Evolutionary conservation across 2,888 invertebrate genomes (phyloP), one percentile per base, ranked within the genome.

Genomic region (Lasioglossum leucozonium): DNA sequence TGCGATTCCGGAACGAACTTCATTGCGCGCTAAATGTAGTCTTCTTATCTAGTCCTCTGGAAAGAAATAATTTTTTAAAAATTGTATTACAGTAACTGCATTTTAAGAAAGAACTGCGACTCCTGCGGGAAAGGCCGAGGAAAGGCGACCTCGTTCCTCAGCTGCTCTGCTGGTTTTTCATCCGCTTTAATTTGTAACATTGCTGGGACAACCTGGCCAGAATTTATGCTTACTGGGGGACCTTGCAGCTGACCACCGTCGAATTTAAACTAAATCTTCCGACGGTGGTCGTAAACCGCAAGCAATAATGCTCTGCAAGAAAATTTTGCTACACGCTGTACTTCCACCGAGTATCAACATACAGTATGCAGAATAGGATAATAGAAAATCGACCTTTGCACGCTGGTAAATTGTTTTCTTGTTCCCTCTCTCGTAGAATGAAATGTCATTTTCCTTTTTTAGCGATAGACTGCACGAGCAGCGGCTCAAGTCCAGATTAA

Each of bases 121-220:
- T 34, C 26, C 76, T 6, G 26, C 13, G 30, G 65, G 40, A 37
- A 0, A 10, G 26, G 10, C n/a, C 58, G 10, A 42, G 73, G 69
- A 73, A 77, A 69, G 51, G 67, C 30, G 22, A 4, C 44, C 18
- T 65, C 30, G 16, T 72, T 47, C 44, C 73, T 73, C 77, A 26
- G 34, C 55, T 58, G 37, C 13, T 18, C 73, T 11, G 77, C 55
- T 71, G 88, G 87, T 88, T 91, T 93, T 92, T 92, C 92, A 92
- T 92, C 91, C 89, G 89, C 91, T 92, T 93, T 93, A 93, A 93
- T 93, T 93, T 92, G 91, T 92, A 92, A 92, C 92, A 87, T 88
- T 74, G 82, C 84, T 67, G 73, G 84, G 75, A 67, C 77, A 80
- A 80, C 86, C 84, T 72, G 78, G 72, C 84, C 37, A 85, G 90